Evolutionary conservation across 2,113 vertebrate species (phyloP).

Genomic region (Grallaria varia): DNA sequence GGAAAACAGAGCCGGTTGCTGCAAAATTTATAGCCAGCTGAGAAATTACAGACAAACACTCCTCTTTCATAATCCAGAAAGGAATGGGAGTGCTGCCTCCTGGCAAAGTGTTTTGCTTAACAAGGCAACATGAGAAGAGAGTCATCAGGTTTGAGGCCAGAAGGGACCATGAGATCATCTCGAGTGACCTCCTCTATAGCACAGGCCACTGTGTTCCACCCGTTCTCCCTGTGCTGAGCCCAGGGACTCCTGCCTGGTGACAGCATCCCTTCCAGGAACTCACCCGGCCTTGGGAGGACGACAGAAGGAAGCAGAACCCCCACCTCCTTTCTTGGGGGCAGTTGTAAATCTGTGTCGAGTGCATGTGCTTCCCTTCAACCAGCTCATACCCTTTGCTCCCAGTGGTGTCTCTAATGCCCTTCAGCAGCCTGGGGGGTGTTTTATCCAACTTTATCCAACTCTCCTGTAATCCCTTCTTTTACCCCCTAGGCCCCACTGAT

Average conservation of each 20-base stretch:
- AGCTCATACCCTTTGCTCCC: background rate
- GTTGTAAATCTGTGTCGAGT: background rate
- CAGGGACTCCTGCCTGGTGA: constrained; percentile 3
- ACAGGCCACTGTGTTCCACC: background rate
- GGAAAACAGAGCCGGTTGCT: background rate
- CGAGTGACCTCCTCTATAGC: background rate
- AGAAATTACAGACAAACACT: background rate
- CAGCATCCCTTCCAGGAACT: background rate
- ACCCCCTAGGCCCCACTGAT: background rate
- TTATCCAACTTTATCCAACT: background rate
- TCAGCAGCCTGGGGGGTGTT: background rate
- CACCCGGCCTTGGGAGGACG: background rate
- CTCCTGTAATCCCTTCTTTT: background rate
- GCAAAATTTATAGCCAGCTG: background rate
- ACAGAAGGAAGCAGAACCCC: background rate
- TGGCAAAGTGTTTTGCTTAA: constrained; percentile 29
- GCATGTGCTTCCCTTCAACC: background rate
- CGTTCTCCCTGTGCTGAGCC: background rate
- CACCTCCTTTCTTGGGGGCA: background rate
- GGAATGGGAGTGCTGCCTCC: background rate
- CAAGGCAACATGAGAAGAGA: background rate
- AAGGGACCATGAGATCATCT: constrained; percentile 13
- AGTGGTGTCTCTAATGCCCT: background rate
- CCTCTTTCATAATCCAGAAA: background rate
- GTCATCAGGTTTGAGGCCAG: constrained; percentile 18